phyloP scores from a whole-genome alignment of 2,797 vertebrate genomes.

The Avahi laniger region DNA sequence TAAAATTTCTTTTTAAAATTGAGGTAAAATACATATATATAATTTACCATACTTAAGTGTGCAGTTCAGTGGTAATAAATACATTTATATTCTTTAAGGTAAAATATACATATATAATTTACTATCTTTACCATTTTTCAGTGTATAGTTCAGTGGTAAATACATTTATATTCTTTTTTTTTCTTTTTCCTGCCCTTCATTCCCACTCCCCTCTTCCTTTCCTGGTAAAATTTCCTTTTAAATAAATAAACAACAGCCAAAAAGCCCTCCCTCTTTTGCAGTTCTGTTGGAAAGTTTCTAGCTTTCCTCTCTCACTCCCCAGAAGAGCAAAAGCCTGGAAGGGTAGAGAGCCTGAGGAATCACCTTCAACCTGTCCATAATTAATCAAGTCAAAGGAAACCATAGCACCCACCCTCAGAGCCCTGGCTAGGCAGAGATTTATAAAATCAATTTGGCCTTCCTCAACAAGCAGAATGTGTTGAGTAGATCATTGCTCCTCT shows the following conservation, averaged over 20 bases:
- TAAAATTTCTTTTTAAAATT: background rate
- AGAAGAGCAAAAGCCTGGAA: background rate
- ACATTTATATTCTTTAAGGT: background rate
- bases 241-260: background rate
- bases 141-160: too few relatives aligned
- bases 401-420: background rate
- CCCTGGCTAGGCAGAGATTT: background rate
- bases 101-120: background rate
- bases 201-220: too few relatives aligned
- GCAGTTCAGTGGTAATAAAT: background rate
- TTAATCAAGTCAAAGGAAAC: slow-evolving; percentile 37
- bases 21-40: background rate
- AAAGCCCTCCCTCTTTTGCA: background rate
- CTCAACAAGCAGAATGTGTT: slow-evolving; percentile 46
- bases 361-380: slow-evolving; percentile 6
- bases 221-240: too few relatives aligned
- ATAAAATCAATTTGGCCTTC: slow-evolving; percentile 28
- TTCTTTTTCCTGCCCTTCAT: too few relatives aligned
- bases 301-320: background rate
- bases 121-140: background rate
- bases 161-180: too few relatives aligned
- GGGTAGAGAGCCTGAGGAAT: background rate
- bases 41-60: background rate
- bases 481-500: slow-evolving; percentile 27
- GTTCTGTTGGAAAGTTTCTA: slow-evolving; percentile 2